phyloP scores from a whole-genome alignment of 2,888 invertebrate genomes.

The Brachyptera putata region DNA sequence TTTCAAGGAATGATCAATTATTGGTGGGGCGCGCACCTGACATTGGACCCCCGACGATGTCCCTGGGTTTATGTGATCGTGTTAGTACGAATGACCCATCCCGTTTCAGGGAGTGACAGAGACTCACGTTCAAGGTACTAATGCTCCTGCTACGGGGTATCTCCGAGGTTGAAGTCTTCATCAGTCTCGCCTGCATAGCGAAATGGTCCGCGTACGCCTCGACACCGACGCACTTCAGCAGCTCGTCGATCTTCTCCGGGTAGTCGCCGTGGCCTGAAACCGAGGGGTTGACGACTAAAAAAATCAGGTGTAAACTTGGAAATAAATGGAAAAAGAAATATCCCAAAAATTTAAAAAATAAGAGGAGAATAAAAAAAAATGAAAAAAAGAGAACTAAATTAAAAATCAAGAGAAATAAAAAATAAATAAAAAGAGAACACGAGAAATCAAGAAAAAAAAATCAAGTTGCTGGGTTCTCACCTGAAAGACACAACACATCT shows the following conservation, averaged over 20 bases:
- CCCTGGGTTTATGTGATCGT: no score
- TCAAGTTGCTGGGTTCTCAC: no score
- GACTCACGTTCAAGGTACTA: neutral
- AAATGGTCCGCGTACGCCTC: conserved; percentile 38
- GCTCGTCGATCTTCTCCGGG: conserved; percentile 51
- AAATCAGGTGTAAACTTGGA: no score
- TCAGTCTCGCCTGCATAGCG: conserved; percentile 36
- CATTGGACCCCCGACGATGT: no score
- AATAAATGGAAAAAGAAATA: neutral
- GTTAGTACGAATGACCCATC: no score
- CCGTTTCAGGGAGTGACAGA: no score
- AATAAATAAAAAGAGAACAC: no score
- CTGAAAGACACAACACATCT: no score
- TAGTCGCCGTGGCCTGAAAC: conserved; percentile 56
- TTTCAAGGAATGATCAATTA: no score
- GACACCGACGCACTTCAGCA: conserved; percentile 46
- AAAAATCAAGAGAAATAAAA: neutral
- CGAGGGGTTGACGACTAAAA: conserved; percentile 35
- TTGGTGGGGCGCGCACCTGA: no score
- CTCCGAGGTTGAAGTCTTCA: conserved; percentile 42
- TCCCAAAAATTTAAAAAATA: neutral
- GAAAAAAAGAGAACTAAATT: neutral
- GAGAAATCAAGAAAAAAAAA: no score
- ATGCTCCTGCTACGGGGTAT: conserved; percentile 31
- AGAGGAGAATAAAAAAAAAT: no score